Conservation (phyloP, 2,888 invertebrate genomes). For the Galerucella nymphaeae region DNA sequence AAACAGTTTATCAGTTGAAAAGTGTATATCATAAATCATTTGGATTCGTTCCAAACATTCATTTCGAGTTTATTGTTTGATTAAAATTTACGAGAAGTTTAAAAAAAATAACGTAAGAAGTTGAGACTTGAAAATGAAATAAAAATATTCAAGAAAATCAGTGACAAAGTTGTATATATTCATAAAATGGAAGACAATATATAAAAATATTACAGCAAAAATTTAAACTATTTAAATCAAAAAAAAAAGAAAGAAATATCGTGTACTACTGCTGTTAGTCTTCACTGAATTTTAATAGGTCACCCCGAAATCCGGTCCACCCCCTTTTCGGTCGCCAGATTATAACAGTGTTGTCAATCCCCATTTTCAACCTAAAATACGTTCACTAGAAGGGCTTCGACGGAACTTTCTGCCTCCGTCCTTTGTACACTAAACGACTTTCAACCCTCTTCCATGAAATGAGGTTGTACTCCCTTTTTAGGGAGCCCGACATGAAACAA, state of each 20-base stretch:
- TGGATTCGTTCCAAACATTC: neutral
- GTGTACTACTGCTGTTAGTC: conserved; percentile 12
- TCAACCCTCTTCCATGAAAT: conserved; percentile 33
- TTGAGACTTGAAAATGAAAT: too few species aligned
- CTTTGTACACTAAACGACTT: conserved; percentile 35
- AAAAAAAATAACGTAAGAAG: too few species aligned
- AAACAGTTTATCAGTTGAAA: neutral
- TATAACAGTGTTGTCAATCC: conserved; percentile 26
- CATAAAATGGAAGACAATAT: too few species aligned
- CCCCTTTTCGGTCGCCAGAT: conserved; percentile 33
- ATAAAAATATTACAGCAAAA: neutral
- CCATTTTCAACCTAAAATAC: conserved; percentile 30
- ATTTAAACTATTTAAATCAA: neutral
- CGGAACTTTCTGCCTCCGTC: conserved; percentile 23
- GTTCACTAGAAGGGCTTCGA: conserved; percentile 7
- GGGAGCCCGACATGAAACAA: conserved; percentile 36
- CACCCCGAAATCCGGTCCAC: conserved; percentile 37
- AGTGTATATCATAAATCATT: neutral
- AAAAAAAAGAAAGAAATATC: neutral
- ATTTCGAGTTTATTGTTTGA: neutral
- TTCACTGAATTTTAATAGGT: conserved; percentile 39
- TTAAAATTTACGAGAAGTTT: too few species aligned
- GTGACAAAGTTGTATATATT: too few species aligned
- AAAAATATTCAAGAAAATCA: too few species aligned
- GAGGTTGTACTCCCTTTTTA: conserved; percentile 32